Percentiles rank a stretch among this genome's conserved stretches.
These are phyloP conservation scores for Crotalus viridis DNA, from an alignment of 2,113 vertebrate species.

Conservation along the genomic window DNA sequence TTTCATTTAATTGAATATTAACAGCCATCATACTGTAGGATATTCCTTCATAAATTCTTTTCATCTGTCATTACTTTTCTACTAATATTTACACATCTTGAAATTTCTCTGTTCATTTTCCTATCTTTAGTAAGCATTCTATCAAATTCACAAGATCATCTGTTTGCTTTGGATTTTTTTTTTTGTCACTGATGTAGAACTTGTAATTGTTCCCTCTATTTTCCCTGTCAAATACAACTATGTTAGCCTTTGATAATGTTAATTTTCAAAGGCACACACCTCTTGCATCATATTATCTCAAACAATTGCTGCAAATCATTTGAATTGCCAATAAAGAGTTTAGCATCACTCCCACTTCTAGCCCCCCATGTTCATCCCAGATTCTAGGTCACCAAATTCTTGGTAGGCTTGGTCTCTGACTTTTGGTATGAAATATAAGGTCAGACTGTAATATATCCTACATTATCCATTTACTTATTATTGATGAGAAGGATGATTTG, in stretches of 20 bases:
- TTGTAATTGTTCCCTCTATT: neutral
- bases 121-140: neutral
- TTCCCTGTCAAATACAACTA: neutral
- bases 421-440: neutral
- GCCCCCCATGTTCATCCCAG: neutral
- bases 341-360: neutral
- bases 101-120: neutral
- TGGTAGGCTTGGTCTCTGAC: neutral
- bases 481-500: neutral
- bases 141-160: neutral
- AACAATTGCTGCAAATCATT: neutral
- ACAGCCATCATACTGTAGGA: neutral
- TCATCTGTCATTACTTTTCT: neutral
- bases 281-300: neutral
- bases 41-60: neutral
- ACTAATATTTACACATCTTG: neutral
- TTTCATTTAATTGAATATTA: neutral
- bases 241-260: neutral
- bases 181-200: neutral
- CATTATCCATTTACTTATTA: neutral
- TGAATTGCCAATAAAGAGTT: neutral
- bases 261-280: neutral
- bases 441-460: neutral
- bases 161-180: neutral
- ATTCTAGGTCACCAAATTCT: neutral